Percentiles rank a stretch among this genome's conserved stretches.
Evolutionary conservation across 2,797 vertebrate species (phyloP).

Genomic region (Pseudochromis fuscus): DNA sequence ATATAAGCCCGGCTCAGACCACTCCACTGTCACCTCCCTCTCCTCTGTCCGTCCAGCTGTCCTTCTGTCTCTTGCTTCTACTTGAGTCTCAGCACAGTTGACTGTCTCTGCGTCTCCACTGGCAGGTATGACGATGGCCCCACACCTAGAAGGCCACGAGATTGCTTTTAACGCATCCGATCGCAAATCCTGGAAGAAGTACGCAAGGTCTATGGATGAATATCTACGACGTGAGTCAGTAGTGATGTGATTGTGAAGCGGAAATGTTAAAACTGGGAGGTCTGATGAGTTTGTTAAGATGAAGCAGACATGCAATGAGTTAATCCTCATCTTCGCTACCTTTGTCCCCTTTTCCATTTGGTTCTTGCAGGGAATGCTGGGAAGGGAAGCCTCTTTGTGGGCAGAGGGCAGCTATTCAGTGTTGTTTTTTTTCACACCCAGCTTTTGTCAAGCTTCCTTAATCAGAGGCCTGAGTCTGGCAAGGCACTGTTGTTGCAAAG

Average conservation of each 20-base stretch:
- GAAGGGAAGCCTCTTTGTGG: conserved; percentile 86
- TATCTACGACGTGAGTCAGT: conserved; percentile 90
- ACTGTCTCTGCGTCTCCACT: conserved; percentile 83
- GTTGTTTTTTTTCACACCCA: conserved; percentile 64
- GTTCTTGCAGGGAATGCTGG: conserved; percentile 81
- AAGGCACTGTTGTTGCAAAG: conserved; percentile 73
- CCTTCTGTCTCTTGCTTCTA: conserved; percentile 56
- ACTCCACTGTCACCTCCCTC: background rate
- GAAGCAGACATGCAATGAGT: conserved; percentile 55
- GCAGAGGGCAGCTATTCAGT: conserved; percentile 79
- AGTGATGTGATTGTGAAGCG: background rate
- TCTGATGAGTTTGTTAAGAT: conserved; percentile 38
- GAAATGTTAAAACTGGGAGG: conserved; percentile 8
- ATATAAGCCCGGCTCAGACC: conserved; percentile 46
- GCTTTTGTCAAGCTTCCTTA: conserved; percentile 84
- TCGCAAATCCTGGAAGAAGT: conserved; percentile 92
- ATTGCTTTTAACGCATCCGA: conserved; percentile 92
- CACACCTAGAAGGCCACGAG: conserved; percentile 88
- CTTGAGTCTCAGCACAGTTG: conserved; percentile 77
- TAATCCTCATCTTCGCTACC: conserved; percentile 67
- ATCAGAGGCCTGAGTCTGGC: conserved; percentile 82
- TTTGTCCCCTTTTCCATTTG: conserved; percentile 74
- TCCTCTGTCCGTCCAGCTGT: background rate
- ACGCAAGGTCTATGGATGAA: conserved; percentile 88
- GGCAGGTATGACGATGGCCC: conserved; percentile 96